Conservation (phyloP, 2,888 invertebrate species). For the Bellardia bayeri region DNA sequence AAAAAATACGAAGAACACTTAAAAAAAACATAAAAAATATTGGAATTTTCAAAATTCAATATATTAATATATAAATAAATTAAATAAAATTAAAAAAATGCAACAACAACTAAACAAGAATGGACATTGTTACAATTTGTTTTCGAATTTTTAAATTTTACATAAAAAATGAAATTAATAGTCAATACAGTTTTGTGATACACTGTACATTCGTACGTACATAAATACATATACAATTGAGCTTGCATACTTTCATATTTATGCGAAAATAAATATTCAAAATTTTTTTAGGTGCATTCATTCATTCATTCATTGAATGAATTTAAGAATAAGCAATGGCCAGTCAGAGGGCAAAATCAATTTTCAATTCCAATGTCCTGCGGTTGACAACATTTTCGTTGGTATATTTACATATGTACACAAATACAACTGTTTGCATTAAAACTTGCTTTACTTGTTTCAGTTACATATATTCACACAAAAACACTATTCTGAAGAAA, state of each 20-base stretch:
- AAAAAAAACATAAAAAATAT: too few species aligned
- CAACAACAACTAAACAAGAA: too few species aligned
- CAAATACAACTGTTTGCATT: neutral
- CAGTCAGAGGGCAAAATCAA: constrained; percentile 59
- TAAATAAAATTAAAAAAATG: too few species aligned
- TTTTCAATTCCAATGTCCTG: constrained; percentile 61
- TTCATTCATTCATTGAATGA: constrained; percentile 38
- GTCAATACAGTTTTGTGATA: too few species aligned
- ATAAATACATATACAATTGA: neutral
- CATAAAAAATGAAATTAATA: too few species aligned
- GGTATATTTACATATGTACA: neutral
- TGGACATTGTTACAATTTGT: too few species aligned
- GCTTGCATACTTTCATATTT: neutral
- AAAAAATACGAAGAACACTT: too few species aligned
- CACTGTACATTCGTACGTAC: neutral
- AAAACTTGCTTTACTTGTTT: too few species aligned
- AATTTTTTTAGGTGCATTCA: constrained; percentile 76
- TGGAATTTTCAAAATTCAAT: too few species aligned
- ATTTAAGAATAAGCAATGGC: constrained; percentile 49
- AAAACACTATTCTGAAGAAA: neutral
- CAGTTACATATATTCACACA: too few species aligned
- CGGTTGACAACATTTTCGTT: constrained; percentile 58
- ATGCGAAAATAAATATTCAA: constrained; percentile 79
- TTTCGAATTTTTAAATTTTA: too few species aligned
- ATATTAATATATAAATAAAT: too few species aligned